Evolutionary conservation across 2,113 vertebrate genomes (phyloP).

Genomic region (Gallinago paraguaiae): DNA sequence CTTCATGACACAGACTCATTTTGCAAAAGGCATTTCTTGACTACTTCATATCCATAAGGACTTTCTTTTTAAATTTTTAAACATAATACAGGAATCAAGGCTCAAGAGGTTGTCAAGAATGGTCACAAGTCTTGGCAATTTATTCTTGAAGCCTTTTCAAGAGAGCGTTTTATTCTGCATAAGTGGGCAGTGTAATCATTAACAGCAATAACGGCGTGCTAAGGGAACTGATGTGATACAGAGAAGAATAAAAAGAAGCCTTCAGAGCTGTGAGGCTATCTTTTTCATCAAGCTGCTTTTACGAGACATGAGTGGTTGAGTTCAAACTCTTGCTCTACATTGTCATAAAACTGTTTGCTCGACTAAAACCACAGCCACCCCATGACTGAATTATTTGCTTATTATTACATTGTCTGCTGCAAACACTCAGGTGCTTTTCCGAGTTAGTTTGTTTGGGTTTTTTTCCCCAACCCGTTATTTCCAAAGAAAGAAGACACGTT

Average conservation of each 20-base stretch:
- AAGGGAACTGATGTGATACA: neutral
- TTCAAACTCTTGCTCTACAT: neutral
- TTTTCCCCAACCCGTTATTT: neutral
- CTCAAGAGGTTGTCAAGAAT: neutral
- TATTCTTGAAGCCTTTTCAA: neutral
- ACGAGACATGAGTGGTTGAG: neutral
- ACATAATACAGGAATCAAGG: neutral
- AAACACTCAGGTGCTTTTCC: neutral
- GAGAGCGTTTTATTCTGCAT: neutral
- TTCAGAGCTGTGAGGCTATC: neutral
- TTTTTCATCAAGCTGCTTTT: neutral
- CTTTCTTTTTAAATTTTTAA: neutral
- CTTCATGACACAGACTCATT: neutral
- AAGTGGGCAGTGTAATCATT: neutral
- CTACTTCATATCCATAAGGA: neutral
- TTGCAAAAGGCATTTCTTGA: neutral
- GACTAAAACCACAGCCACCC: neutral
- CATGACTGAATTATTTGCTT: neutral
- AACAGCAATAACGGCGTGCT: neutral
- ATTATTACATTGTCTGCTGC: neutral
- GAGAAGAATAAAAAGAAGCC: neutral
- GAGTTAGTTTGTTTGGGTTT: neutral
- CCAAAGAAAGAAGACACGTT: neutral
- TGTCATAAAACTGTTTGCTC: neutral
- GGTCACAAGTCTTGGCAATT: neutral